Evolutionary conservation across 2,888 invertebrate species (phyloP), one percentile per base, ranked within the genome.

Genomic region (Plebejus melissa): DNA sequence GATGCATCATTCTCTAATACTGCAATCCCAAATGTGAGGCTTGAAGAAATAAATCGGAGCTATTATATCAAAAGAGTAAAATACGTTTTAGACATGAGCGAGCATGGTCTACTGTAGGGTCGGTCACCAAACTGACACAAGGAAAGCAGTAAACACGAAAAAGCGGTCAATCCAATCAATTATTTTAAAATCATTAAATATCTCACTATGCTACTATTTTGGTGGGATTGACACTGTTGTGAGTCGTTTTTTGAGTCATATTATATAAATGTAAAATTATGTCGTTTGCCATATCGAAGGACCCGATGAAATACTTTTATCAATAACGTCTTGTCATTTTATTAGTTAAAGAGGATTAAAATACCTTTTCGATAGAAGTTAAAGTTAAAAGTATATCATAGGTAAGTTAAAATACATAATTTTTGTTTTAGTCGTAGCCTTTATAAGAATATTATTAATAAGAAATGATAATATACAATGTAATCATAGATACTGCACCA

Each of bases 61-160:
- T 88, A 90, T 90, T 90, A 89, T 88, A 88, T 88, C 83, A 90
- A 90, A 90, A 90, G 87, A 90, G 88, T 88, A 90, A 88, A 91
- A 89, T 89, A 90, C 85, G 87, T 88, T 86, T 82, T 89, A 87
- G 88, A 88, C 85, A 91, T 91, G 93, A 92, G 89, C 92, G 93
- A 93, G 93, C 94, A 93, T 92, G 92, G 93, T 88, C 94, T 94
- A 94, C 93, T 91, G 84, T 84, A 89, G 91, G 93, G 91, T 89
- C 89, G 91, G 92, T 93, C 93, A 93, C 89, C 93, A 94, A 94
- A 92, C 93, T 91, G 93, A 94, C 94, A 94, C 94, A 94, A 94
- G 94, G 91, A 94, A 94, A 94, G 94, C 94, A 90, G 90, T 94
- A 94, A 91, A 94, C 94, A 94, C 93, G 94, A 94, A 91, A 91